Percentiles rank a stretch among this genome's conserved stretches.
phyloP scores from a whole-genome alignment of 2,113 vertebrate species.

The Beaufortia kweichowensis region DNA sequence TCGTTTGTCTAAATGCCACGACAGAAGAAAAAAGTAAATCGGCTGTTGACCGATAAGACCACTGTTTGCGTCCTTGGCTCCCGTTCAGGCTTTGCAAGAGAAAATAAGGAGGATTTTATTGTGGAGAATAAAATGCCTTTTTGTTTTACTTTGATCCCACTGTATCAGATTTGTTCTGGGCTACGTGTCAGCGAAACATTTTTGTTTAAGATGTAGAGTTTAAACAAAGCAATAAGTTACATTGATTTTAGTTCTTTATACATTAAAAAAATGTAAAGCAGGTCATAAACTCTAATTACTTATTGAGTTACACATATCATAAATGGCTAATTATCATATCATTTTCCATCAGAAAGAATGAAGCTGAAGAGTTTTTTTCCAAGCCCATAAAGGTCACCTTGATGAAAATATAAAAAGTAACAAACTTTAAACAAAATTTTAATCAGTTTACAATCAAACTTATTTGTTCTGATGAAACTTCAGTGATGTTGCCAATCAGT shows the following conservation, averaged over 20 bases:
- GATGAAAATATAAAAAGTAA: not conserved
- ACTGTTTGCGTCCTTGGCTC: conserved; percentile 38
- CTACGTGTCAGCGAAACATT: too few species aligned
- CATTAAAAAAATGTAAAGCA: too few species aligned
- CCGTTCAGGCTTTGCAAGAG: conserved; percentile 11
- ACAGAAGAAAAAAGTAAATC: conserved; percentile 49
- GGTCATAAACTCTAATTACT: too few species aligned
- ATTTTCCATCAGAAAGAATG: not conserved
- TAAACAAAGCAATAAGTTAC: too few species aligned
- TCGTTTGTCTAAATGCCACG: conserved; percentile 67
- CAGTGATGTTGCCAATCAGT: not conserved
- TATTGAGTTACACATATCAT: too few species aligned
- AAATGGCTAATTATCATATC: too few species aligned
- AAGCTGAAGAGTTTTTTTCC: not conserved
- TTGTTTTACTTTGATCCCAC: too few species aligned
- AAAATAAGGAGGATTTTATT: conserved; percentile 11
- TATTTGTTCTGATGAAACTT: not conserved
- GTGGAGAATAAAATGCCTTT: conserved; percentile 21
- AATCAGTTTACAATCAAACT: too few species aligned
- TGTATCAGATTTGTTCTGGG: too few species aligned
- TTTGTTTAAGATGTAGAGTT: too few species aligned
- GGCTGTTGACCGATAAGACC: conserved; percentile 69
- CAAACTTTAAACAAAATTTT: not conserved
- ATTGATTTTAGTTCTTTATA: too few species aligned
- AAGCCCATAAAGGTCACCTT: conserved; percentile 1